phyloP scores from a whole-genome alignment of 1,140 invertebrate genomes.

The Coelopa frigida region DNA sequence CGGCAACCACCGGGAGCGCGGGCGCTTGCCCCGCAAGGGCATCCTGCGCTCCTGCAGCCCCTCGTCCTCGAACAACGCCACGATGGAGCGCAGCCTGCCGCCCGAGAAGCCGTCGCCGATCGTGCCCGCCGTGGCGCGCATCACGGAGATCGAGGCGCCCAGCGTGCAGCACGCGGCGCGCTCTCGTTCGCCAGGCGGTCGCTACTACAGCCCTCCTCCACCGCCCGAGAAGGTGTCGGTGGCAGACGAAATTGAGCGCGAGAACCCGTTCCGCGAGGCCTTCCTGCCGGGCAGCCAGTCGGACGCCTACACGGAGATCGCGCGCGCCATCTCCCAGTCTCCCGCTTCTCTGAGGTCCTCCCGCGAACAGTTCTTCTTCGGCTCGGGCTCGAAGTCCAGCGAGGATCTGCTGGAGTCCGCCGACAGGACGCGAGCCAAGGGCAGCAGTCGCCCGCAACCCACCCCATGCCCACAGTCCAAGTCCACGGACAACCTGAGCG shows the following conservation, averaged over 20 bases:
- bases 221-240: constrained; percentile 8
- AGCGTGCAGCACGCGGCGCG: constrained; percentile 23
- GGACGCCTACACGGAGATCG: constrained; percentile 37
- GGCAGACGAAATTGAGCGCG: constrained; percentile 29
- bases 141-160: constrained; percentile 34
- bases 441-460: constrained; percentile 31
- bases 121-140: constrained; percentile 34
- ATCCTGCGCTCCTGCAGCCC: constrained; percentile 39
- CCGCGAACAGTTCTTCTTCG: constrained; percentile 36
- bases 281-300: constrained; percentile 7
- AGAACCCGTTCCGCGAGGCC: constrained; percentile 38
- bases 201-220: constrained; percentile 15
- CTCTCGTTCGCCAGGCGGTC: constrained; percentile 25
- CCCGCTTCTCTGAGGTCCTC: constrained; percentile 21
- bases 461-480: constrained; percentile 26
- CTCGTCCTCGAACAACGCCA: constrained; percentile 26
- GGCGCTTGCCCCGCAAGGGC: constrained; percentile 32
- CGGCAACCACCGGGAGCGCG: constrained; percentile 16
- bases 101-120: constrained; percentile 27
- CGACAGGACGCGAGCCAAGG: constrained; percentile 30
- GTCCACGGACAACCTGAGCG: constrained; percentile 32
- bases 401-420: constrained; percentile 31
- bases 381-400: constrained; percentile 25
- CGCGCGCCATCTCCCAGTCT: constrained; percentile 32
- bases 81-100: constrained; percentile 19